Evolutionary conservation across 2,113 vertebrate genomes (phyloP), one percentile per base, ranked within the genome.

Genomic region (Maccullochella peelii): DNA sequence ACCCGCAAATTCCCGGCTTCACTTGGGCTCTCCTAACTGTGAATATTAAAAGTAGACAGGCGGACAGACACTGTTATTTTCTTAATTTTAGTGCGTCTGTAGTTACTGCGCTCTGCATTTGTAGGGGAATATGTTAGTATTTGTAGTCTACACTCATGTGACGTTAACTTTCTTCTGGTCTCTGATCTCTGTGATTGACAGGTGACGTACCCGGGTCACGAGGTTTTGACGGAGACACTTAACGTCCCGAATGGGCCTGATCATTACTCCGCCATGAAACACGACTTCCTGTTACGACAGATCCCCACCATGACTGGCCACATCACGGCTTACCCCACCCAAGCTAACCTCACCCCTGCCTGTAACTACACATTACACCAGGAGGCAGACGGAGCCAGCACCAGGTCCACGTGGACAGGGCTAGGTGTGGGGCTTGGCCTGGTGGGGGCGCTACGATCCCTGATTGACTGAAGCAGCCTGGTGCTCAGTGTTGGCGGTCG

Each of bases 181-280:
- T 30, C 3, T 78, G 30, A 5, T 61, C 14, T 82, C 15, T 88
- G 27, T 87, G 38, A 55, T 66, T 68, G 52, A 73, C 91, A 95
- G 95, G 95, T 95, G 63, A 90, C 77, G 0, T 89, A 86, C 14
- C 93, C 94, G 0, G 92, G 86, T 42, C 91, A 94, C 38, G 59
- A 94, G 68, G 80, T 88, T 36, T 21, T 94, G 63, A 94, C 79
- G 0, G 86, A 91, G 84, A 94, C 82, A 0, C 77, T 95, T 0
- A 73, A 23, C 8, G 25, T 95, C 30, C 93, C 93, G 0, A 79
- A 93, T 10, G 91, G 91, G 15, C 93, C 92, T 0, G 87, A 93
- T 14, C 20, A 10, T 0, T 91, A 80, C 89, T 93, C 95, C 0
- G 95, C 95, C 62, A 42, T 94, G 72, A 92, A 57, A 27, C 90